A percentile compares a stretch with the other conserved stretches of the same genome.
Conservation (phyloP, 2,797 vertebrate genomes). For the Paramormyrops hopkinsi region DNA sequence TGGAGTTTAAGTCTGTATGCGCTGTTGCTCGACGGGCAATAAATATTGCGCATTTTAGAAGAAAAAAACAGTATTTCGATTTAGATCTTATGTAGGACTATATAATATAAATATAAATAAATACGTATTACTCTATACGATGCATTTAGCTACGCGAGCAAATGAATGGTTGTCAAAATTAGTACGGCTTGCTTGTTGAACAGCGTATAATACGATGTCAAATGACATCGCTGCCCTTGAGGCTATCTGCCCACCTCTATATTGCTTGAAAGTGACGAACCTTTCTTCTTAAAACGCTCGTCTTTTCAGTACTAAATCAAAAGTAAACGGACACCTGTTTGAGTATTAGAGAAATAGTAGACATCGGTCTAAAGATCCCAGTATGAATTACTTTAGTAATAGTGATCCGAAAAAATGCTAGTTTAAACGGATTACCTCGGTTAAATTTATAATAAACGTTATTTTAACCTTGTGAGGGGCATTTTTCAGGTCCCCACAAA, state of each 20-base stretch:
- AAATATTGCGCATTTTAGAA: background rate
- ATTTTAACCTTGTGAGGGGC: background rate
- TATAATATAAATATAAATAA: background rate
- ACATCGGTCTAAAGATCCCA: slow-evolving; percentile 71
- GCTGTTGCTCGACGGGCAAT: background rate
- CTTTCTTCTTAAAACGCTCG: background rate
- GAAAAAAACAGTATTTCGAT: background rate
- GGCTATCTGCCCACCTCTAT: background rate
- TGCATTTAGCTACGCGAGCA: background rate
- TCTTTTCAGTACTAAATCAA: slow-evolving; percentile 23
- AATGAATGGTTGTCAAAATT: background rate
- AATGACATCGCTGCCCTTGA: background rate
- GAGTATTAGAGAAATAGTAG: slow-evolving; percentile 60
- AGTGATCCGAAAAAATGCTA: slow-evolving; percentile 53
- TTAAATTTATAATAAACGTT: slow-evolving; percentile 51
- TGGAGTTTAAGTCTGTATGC: background rate
- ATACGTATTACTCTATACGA: background rate
- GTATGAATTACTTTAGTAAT: slow-evolving; percentile 70
- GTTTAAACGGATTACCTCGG: slow-evolving; percentile 56
- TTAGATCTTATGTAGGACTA: background rate
- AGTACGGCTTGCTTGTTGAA: background rate
- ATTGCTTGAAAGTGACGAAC: background rate
- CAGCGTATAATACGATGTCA: background rate
- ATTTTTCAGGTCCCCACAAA: background rate
- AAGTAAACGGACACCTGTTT: slow-evolving; percentile 50